Percentiles rank a stretch among this genome's conserved stretches.
Evolutionary conservation across 2,888 invertebrate genomes (phyloP).

Genomic region (Stenurella melanura): DNA sequence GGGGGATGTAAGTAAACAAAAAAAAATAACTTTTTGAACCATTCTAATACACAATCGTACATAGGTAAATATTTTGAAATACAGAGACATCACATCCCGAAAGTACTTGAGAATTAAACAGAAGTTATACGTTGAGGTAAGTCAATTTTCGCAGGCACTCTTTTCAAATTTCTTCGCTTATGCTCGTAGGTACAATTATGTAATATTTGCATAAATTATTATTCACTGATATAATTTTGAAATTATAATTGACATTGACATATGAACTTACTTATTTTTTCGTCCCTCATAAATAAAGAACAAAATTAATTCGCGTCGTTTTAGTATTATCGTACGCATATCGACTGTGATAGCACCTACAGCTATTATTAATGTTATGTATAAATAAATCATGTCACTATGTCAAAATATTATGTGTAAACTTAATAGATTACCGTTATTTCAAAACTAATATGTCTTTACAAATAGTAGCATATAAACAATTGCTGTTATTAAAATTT

Average conservation of each 20-base stretch:
- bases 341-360: not conserved
- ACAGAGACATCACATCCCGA: too few species aligned
- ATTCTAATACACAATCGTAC: too few species aligned
- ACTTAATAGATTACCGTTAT: constrained; percentile 13
- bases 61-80: too few species aligned
- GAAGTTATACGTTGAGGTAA: too few species aligned
- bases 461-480: constrained; percentile 26
- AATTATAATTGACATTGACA: not conserved
- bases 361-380: constrained; percentile 8
- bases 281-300: not conserved
- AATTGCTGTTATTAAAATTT: constrained; percentile 40
- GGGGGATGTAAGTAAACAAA: too few species aligned
- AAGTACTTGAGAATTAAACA: too few species aligned
- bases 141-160: too few species aligned
- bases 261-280: not conserved
- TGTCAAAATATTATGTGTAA: constrained; percentile 31
- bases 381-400: constrained; percentile 11
- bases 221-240: not conserved
- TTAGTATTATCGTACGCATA: not conserved
- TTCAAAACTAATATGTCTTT: constrained; percentile 33
- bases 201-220: constrained; percentile 3
- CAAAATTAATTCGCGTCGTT: not conserved
- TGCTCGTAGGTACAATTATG: not conserved
- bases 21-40: too few species aligned
- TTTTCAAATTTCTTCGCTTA: too few species aligned